These are phyloP conservation scores for Holocentrus rufus DNA, from an alignment of 2,797 vertebrate genomes.

Conservation along the genomic window DNA sequence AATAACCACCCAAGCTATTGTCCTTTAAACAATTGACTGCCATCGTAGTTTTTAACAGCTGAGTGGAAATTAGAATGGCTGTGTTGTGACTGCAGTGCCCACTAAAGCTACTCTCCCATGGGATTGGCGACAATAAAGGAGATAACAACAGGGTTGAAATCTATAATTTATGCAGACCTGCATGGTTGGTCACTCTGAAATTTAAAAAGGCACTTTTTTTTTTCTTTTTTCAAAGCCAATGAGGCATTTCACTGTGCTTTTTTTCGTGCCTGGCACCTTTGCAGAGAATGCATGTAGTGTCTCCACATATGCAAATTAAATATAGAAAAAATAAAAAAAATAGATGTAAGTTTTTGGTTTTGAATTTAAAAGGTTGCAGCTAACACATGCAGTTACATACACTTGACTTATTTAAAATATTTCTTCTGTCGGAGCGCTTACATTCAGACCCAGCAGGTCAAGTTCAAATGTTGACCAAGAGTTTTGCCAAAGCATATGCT, in stretches of 20 bases:
- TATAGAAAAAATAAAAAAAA: neutral
- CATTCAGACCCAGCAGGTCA: too few relatives aligned
- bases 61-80: constrained; percentile 55
- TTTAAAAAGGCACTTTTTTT: constrained; percentile 50
- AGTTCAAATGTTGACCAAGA: too few relatives aligned
- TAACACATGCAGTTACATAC: too few relatives aligned
- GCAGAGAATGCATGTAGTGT: neutral
- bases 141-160: constrained; percentile 45
- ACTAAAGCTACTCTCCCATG: constrained; percentile 46
- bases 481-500: too few relatives aligned
- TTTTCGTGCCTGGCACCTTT: neutral
- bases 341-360: too few relatives aligned
- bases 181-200: constrained; percentile 65
- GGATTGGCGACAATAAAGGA: constrained; percentile 32
- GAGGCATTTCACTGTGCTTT: constrained; percentile 8
- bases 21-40: constrained; percentile 46
- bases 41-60: constrained; percentile 56
- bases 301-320: neutral
- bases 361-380: too few relatives aligned
- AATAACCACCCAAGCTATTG: constrained; percentile 69
- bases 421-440: too few relatives aligned
- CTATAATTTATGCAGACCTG: constrained; percentile 59
- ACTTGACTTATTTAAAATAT: too few relatives aligned
- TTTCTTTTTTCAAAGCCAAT: constrained; percentile 31
- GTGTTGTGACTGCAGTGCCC: constrained; percentile 46